Evolutionary conservation across 2,888 invertebrate genomes (phyloP).

Genomic region (Dugesia japonica): DNA sequence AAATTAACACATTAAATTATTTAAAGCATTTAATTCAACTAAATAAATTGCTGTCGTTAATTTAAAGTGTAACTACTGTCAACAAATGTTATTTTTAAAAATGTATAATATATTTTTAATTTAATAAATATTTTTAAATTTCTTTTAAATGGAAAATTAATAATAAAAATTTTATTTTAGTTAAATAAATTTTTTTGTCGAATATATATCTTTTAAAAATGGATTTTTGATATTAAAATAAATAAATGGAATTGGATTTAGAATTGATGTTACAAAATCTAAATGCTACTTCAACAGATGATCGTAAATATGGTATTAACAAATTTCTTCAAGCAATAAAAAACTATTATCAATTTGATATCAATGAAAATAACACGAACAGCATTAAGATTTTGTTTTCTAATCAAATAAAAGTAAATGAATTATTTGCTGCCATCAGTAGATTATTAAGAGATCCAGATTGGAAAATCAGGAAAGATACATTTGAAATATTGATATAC

Average conservation of each 20-base stretch:
- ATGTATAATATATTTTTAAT: neutral
- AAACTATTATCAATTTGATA: constrained; percentile 3
- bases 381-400: neutral
- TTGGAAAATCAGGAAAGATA: neutral
- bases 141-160: no score
- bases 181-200: no score
- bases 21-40: neutral
- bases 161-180: no score
- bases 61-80: constrained; percentile 11
- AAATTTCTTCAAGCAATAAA: neutral
- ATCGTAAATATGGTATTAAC: neutral
- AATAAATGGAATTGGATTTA: neutral
- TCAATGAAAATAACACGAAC: neutral
- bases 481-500: neutral
- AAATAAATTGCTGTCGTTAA: neutral
- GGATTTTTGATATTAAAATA: neutral
- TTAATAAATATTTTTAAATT: neutral
- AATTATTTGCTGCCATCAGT: neutral
- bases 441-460: neutral
- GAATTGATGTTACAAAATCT: neutral
- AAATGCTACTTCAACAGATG: neutral
- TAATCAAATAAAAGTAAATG: neutral
- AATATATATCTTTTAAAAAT: neutral
- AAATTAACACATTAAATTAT: no score
- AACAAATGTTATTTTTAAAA: neutral